Conservation (phyloP, 2,797 vertebrate species). For the Phoxinus dragarum region DNA sequence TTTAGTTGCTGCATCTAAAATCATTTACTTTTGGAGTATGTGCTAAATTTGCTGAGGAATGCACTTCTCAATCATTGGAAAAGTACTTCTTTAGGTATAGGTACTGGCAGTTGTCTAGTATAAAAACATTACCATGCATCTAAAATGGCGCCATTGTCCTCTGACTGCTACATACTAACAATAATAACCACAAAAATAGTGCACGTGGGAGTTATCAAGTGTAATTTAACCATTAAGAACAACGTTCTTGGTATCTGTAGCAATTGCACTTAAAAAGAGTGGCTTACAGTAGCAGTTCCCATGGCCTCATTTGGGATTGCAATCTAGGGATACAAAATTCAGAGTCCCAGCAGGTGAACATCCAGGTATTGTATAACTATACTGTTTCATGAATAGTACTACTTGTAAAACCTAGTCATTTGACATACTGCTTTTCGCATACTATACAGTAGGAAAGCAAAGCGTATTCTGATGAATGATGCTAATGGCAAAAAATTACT, state of each 20-base stretch:
- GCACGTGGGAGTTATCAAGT: not conserved
- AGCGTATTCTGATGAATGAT: not conserved
- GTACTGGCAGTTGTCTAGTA: not conserved
- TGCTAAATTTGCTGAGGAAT: not conserved
- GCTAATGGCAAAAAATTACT: not conserved
- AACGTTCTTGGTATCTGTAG: not conserved
- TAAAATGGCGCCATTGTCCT: not conserved
- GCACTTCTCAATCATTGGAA: not conserved
- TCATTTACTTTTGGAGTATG: not conserved
- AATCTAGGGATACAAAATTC: not conserved
- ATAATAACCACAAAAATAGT: not conserved
- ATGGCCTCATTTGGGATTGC: not conserved
- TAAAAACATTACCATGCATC: not conserved
- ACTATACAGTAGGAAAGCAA: not conserved
- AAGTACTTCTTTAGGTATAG: not conserved
- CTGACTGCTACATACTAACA: not conserved
- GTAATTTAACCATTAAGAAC: too few species aligned
- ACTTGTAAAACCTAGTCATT: not conserved
- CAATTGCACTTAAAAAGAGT: not conserved
- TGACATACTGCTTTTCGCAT: not conserved
- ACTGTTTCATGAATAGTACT: not conserved
- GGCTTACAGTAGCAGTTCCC: not conserved
- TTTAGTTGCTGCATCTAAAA: not conserved
- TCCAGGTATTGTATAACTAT: constrained; percentile 14
- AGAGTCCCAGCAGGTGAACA: constrained; percentile 19